Conservation (phyloP, 2,113 vertebrate genomes). For the Urocolius indicus region DNA sequence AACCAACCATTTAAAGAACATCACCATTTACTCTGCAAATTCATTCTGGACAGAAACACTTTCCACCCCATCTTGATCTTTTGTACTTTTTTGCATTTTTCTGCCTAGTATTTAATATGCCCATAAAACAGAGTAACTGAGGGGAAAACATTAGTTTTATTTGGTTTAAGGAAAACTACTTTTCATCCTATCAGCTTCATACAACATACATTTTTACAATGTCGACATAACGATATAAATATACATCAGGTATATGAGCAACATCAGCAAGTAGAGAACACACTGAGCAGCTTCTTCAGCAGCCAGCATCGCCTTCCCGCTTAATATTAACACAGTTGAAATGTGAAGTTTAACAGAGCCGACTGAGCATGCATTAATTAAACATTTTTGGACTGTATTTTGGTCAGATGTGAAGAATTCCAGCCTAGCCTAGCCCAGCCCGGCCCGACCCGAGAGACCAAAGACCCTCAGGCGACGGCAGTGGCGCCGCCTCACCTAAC, state of each 20-base stretch:
- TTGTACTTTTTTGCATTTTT: neutral
- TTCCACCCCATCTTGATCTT: neutral
- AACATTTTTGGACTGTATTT: fast-evolving
- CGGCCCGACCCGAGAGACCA: too few species aligned
- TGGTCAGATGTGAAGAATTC: fast-evolving
- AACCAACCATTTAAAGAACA: neutral
- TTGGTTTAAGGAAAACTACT: neutral
- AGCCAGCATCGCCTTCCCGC: neutral
- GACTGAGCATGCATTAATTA: fast-evolving
- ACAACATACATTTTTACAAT: neutral
- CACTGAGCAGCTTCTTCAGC: neutral
- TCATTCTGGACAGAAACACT: neutral
- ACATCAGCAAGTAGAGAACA: fast-evolving
- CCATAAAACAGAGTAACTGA: neutral
- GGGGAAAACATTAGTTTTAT: fast-evolving
- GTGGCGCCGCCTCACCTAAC: neutral
- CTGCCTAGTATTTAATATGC: neutral
- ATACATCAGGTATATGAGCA: fast-evolving
- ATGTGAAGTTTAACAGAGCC: fast-evolving
- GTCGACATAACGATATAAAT: fast-evolving
- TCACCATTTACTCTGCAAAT: neutral
- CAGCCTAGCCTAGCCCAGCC: neutral
- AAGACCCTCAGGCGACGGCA: neutral
- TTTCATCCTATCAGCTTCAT: fast-evolving
- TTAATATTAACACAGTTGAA: fast-evolving